Conservation (phyloP, 2,797 vertebrate species). For the Emydoidea blandingii region DNA sequence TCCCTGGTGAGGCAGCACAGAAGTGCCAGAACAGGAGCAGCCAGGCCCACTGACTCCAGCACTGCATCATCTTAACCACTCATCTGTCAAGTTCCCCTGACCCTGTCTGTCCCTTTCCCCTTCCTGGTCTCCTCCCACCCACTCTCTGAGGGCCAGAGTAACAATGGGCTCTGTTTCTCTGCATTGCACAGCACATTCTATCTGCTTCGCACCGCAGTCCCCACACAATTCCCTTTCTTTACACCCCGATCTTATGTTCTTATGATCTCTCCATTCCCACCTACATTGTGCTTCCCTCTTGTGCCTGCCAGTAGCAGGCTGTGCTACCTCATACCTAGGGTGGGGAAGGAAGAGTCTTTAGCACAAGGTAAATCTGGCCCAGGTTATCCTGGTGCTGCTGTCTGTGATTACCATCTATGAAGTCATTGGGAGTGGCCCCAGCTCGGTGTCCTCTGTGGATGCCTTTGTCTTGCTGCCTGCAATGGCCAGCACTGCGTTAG, state of each 20-base stretch:
- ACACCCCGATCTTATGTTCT: neutral
- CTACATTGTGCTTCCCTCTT: neutral
- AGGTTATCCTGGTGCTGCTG: neutral
- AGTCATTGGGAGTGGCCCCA: neutral
- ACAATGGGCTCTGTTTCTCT: neutral
- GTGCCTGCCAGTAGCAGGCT: neutral
- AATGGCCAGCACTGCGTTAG: neutral
- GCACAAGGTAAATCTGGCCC: too few relatives aligned
- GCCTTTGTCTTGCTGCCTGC: neutral
- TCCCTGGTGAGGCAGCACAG: neutral
- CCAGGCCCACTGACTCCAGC: neutral
- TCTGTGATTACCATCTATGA: neutral
- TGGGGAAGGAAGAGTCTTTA: neutral
- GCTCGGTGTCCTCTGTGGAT: neutral
- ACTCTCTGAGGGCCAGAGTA: neutral
- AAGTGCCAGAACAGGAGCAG: slow-evolving; percentile 28
- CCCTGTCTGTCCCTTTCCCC: neutral
- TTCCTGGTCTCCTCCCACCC: neutral
- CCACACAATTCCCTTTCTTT: neutral
- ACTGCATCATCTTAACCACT: neutral
- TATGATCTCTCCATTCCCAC: neutral
- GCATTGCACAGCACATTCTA: neutral
- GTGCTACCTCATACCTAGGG: neutral
- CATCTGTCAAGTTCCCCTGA: neutral
- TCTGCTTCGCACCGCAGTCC: neutral